phyloP scores from a whole-genome alignment of 2,797 vertebrate genomes.

The Pempheris klunzingeri region DNA sequence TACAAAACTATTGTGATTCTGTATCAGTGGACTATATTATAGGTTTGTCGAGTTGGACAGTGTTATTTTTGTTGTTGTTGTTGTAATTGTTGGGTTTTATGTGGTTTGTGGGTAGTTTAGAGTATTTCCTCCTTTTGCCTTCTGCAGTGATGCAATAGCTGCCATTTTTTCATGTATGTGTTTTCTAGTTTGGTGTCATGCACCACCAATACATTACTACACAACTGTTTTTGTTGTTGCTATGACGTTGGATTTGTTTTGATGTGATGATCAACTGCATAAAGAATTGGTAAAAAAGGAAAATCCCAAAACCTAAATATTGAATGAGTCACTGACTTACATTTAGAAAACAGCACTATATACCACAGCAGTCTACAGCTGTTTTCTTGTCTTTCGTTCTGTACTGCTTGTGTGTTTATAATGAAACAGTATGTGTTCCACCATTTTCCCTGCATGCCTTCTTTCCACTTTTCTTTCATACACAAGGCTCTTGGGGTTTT shows the following conservation, averaged over 20 bases:
- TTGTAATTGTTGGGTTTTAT: not conserved
- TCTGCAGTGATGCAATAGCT: too few species aligned
- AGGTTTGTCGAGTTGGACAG: not conserved
- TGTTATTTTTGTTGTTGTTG: not conserved
- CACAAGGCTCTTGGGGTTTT: not conserved
- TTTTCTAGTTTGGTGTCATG: too few species aligned
- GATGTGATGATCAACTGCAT: not conserved
- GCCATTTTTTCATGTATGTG: too few species aligned
- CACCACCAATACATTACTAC: too few species aligned
- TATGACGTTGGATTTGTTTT: too few species aligned
- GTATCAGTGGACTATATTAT: not conserved
- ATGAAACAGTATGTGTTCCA: not conserved
- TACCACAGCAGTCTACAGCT: not conserved
- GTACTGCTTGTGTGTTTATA: not conserved
- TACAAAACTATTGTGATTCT: not conserved
- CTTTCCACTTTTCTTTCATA: not conserved
- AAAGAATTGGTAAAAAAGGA: not conserved
- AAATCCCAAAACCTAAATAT: not conserved
- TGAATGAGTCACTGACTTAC: not conserved
- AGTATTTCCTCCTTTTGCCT: not conserved
- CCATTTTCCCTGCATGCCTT: slow-evolving; percentile 15
- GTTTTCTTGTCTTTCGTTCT: not conserved
- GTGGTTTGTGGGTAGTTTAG: too few species aligned
- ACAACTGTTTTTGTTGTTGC: too few species aligned
- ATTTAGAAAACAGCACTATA: not conserved